These are phyloP conservation scores for Frankliniella fusca DNA, from an alignment of 2,888 invertebrate genomes.

Conservation along the genomic window DNA sequence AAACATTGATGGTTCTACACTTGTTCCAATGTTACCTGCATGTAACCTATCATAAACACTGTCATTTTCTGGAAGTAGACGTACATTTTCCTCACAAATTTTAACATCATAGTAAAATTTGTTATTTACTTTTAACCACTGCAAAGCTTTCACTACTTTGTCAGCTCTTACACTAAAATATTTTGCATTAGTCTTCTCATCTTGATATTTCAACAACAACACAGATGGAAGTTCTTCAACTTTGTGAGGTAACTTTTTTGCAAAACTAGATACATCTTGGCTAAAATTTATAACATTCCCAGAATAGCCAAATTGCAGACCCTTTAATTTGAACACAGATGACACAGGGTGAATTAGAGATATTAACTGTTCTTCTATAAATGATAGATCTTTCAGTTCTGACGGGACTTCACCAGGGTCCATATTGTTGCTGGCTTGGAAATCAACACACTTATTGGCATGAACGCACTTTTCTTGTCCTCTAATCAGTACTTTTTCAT, in stretches of 20 bases:
- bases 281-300: conserved; percentile 33
- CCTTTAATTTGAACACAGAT: conserved; percentile 31
- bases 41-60: not conserved
- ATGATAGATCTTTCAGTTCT: conserved; percentile 28
- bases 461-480: not conserved
- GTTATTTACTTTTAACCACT: conserved; percentile 24
- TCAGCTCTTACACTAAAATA: not conserved
- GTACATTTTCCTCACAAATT: not conserved
- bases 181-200: not conserved
- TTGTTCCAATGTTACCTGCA: not conserved
- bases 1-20: too few relatives aligned
- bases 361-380: conserved; percentile 32
- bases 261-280: conserved; percentile 29
- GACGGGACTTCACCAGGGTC: conserved; percentile 23
- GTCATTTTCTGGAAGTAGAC: conserved; percentile 14
- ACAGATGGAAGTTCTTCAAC: not conserved
- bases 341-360: too few relatives aligned
- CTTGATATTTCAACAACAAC: not conserved
- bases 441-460: not conserved
- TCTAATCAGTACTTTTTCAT: not conserved
- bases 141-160: not conserved
- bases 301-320: conserved; percentile 31
- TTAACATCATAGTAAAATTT: conserved; percentile 19
- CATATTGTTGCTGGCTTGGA: not conserved
- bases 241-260: conserved; percentile 27